phyloP scores from a whole-genome alignment of 2,113 vertebrate species.

The Dicrurus megarhynchus region DNA sequence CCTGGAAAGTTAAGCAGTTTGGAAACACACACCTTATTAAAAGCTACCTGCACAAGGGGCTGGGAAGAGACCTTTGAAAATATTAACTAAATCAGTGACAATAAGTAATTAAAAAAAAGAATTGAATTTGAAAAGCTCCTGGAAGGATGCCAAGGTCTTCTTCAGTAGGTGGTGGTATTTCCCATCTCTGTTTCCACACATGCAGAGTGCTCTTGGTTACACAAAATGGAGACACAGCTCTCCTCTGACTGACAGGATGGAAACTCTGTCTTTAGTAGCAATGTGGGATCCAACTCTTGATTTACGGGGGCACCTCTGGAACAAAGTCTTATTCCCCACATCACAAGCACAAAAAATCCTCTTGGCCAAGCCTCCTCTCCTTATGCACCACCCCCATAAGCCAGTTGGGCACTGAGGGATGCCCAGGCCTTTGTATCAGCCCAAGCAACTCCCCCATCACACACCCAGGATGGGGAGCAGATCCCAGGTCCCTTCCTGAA shows the following conservation, averaged over 20 bases:
- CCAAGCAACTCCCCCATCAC: not conserved
- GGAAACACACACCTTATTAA: constrained; percentile 62
- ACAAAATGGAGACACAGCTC: not conserved
- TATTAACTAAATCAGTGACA: constrained; percentile 11
- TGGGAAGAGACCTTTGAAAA: constrained; percentile 1
- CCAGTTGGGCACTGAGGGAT: not conserved
- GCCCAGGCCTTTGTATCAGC: not conserved
- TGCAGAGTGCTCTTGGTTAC: not conserved
- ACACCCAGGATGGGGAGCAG: not conserved
- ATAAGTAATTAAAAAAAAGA: not conserved
- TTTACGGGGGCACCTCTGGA: not conserved
- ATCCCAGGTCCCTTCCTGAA: not conserved
- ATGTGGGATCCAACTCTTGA: not conserved
- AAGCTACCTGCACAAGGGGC: not conserved
- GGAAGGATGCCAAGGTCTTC: not conserved
- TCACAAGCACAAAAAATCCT: not conserved
- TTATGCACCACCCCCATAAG: not conserved
- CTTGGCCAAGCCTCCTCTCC: not conserved
- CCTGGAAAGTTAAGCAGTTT: constrained; percentile 68
- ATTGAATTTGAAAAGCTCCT: not conserved
- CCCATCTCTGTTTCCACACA: not conserved
- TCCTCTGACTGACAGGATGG: not conserved
- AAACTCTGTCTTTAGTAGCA: not conserved
- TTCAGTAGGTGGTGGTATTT: not conserved
- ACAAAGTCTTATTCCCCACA: not conserved